phyloP scores from a whole-genome alignment of 2,797 vertebrate species.

The Falco novaeseelandiae region DNA sequence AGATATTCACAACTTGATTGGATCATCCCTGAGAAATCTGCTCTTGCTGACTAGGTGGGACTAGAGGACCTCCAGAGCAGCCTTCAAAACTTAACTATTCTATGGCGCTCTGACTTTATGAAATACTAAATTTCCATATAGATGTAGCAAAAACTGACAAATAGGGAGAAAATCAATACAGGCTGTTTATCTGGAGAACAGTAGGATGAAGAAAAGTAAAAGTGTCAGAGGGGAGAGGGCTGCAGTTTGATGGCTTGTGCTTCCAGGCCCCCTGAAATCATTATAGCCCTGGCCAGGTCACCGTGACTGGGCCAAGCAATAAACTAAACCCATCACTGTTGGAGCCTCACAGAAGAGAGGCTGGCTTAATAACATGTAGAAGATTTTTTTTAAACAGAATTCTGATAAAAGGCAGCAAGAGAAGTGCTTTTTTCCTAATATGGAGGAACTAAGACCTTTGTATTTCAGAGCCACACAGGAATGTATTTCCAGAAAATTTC shows the following conservation, averaged over 20 bases:
- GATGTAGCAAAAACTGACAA: not conserved
- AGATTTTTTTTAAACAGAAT: not conserved
- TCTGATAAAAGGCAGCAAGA: not conserved
- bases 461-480: not conserved
- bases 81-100: not conserved
- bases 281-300: not conserved
- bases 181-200: not conserved
- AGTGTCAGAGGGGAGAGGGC: not conserved
- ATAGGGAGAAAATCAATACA: not conserved
- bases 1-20: not conserved
- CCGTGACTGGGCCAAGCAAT: rapidly evolving
- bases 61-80: not conserved
- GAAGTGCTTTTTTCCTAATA: not conserved
- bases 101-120: not conserved
- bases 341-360: rapidly evolving
- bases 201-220: not conserved
- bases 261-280: not conserved
- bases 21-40: not conserved
- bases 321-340: not conserved
- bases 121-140: not conserved
- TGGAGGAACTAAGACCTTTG: not conserved
- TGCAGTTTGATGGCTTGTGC: not conserved
- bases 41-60: not conserved
- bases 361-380: not conserved
- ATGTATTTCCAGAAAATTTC: not conserved